Base-by-base conservation (phyloP, 37 sponge, comb jelly and placozoan genomes). In the Haliclona indistincta region DNA sequence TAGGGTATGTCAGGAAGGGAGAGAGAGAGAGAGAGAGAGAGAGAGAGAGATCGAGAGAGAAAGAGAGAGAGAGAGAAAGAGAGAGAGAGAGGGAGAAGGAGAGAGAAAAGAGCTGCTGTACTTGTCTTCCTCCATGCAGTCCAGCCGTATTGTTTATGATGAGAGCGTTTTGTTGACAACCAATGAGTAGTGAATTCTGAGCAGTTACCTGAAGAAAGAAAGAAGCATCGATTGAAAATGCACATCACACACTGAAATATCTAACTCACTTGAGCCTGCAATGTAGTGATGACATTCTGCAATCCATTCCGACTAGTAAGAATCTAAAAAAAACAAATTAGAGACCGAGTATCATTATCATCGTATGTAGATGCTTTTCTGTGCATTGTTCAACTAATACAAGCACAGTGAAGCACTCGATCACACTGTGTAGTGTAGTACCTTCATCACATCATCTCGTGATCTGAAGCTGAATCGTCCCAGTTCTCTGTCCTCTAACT, bases 401-500 rank as follows among this genome's bases (percentile, higher is more conserved):
- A 40, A 4, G 22, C 44, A 42, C 29, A 26, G 29, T 17, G 6
- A 39, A 15, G 17, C 6, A 45, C 28, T 43, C 15, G 28, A 47
- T 17, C 6, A 45, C 26, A 20, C 28, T 51, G 39, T 36, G 19
- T 33, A 35, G 11, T 42, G 2, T 8, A 10, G 22, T 64, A 89
- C 90, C 79, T 84, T 68, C 3, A 52, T 25, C 4, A 84, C 67
- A 23, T 63, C 81, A 37, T 73, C 76, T 17, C 42, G 56, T 13
- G 81, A 43, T 29, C 70, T 65, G 71, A 89, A 84, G 67, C 84
- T 89, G 65, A 89, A 82, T 0, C 17, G 41, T 28, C 79, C 70
- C 19, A 89, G 26, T 41, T 37, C 35, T 7, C 74, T 42, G 19
- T 71, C 61, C 29, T 83, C 85, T 36, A 89, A 56, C 28, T 89